Conservation (phyloP, 37 sponge, comb jelly and placozoan species). For the Cladorhizidae sp. region DNA sequence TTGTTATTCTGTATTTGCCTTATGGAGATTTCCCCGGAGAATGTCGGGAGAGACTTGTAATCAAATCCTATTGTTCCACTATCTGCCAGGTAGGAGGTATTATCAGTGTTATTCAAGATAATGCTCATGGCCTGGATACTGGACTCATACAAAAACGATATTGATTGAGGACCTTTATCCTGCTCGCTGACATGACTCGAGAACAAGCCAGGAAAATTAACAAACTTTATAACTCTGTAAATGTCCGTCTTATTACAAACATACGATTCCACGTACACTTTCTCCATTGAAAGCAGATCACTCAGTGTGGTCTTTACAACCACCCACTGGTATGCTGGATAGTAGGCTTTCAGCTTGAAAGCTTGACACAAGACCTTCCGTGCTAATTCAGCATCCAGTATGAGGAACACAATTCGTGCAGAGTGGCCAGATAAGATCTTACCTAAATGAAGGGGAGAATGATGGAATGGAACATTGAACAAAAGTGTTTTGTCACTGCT, state of each 20-base stretch:
- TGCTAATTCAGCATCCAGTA: neutral
- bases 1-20: no score
- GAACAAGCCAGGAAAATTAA: neutral
- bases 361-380: neutral
- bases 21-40: no score
- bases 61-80: no score
- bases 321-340: slow-evolving; percentile 6
- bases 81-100: no score
- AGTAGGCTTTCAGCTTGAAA: neutral
- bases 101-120: no score
- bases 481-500: neutral
- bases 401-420: neutral
- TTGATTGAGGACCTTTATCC: no score
- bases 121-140: no score
- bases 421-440: neutral
- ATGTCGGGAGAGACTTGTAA: no score
- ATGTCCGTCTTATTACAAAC: neutral
- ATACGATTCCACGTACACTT: neutral
- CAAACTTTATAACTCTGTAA: neutral
- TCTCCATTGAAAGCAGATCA: neutral
- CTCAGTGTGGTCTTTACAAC: neutral
- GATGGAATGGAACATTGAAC: neutral
- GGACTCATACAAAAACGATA: no score
- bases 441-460: neutral
- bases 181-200: no score